Percentiles rank a stretch among this genome's conserved stretches.
phyloP scores from a whole-genome alignment of 1,140 invertebrate species.

The Lucilia sericata region DNA sequence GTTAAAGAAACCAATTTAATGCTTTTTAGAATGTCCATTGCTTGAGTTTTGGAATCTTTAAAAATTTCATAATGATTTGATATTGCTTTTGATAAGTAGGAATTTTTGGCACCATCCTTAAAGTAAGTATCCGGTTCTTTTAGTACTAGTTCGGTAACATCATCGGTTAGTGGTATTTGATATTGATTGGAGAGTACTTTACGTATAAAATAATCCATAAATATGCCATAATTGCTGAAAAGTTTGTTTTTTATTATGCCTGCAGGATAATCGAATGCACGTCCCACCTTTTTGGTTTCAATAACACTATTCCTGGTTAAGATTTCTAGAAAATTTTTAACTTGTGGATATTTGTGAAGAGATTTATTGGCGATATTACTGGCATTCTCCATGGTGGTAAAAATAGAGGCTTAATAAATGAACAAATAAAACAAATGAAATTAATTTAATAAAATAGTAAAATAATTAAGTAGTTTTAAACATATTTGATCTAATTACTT shows the following conservation, averaged over 20 bases:
- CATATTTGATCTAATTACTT: too few species aligned
- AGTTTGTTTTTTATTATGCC: not conserved
- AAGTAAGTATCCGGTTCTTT: not conserved
- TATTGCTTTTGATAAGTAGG: not conserved
- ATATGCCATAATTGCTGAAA: not conserved
- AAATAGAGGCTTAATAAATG: too few species aligned
- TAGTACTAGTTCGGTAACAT: not conserved
- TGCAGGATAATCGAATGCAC: not conserved
- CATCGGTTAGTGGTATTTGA: not conserved
- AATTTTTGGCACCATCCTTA: not conserved
- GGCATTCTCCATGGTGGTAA: too few species aligned
- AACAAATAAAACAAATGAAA: too few species aligned
- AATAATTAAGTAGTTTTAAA: too few species aligned
- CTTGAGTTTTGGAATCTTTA: not conserved
- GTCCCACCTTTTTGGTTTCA: not conserved
- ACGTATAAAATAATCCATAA: not conserved
- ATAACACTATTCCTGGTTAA: not conserved
- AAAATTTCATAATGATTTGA: not conserved
- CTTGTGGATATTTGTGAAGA: not conserved
- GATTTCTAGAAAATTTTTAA: not conserved
- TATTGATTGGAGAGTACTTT: not conserved
- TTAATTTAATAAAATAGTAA: too few species aligned
- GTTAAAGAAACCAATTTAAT: not conserved
- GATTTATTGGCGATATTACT: too few species aligned
- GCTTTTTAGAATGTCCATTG: slow-evolving; percentile 1